Base-by-base conservation (phyloP, 2,797 vertebrate genomes). In the Myotis myotis region DNA sequence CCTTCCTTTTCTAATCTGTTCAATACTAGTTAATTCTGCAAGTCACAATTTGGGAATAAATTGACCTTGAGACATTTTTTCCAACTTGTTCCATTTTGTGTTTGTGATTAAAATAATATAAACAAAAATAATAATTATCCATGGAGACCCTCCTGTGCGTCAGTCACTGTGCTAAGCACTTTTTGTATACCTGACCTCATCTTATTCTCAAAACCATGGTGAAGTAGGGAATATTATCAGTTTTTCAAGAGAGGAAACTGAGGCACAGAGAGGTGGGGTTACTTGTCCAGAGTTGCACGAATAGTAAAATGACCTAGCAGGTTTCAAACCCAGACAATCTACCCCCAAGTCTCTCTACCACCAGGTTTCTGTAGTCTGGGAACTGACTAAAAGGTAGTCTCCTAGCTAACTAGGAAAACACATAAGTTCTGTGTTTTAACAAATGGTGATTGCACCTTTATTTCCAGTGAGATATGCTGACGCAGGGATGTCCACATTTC, bases 211-310 rank as follows among this genome's bases (percentile, higher is more conserved):
- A 92, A 78, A n/a, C 33, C 72, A 53, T 1, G 13, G 9, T 38
- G 36, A 41, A 53, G 11, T 28, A 68, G 23, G 2, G 47, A n/a
- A 33, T 57, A 71, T 44, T 23, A 60, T 38, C 3, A 6, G 13
- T 57, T 93, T 93, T 79, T 78, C 79, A 91, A 44, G 57, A 75
- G 53, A 89, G 81, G 41, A 60, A 55, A 80, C 49, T 71, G n/a
- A 74, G 57, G 23, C 19, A 68, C 38, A 41, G 33, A 55, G 17
- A 81, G 15, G 30, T 28, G 33, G 28, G 53, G 3, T 41, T 47
- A 53, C 55, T 89, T 80, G 30, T 70, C 16, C 0, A 36, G 62
- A 30, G 5, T 90, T 36, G 70, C 0, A 47, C 0, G 1, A 33
- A 15, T 2, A 8, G 23, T 12, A 62, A 91, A 25, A 81, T 55